Conservation (phyloP, 1,140 invertebrate species). For the Harpegnathos saltator region DNA sequence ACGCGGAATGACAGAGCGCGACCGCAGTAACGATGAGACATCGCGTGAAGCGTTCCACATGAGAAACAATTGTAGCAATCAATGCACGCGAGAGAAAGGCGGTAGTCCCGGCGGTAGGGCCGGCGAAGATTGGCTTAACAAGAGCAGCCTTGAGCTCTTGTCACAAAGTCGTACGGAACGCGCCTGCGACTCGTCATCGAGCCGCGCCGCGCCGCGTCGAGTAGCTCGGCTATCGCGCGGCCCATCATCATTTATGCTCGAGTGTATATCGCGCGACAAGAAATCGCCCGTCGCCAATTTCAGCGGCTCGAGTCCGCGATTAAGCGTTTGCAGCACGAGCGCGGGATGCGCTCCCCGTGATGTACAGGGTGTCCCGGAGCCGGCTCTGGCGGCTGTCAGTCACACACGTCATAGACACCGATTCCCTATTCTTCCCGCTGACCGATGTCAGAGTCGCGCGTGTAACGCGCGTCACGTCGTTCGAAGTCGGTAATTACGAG, state of each 20-base stretch:
- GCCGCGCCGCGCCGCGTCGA: conserved; percentile 31
- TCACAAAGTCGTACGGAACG: conserved; percentile 5
- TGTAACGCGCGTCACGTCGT: no score
- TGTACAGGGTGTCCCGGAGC: not conserved
- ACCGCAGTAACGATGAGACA: not conserved
- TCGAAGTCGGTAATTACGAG: no score
- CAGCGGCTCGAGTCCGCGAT: conserved; percentile 11
- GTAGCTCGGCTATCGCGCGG: conserved; percentile 17
- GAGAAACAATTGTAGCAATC: conserved; percentile 63
- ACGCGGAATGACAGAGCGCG: not conserved
- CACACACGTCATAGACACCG: no score
- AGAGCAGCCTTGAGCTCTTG: conserved; percentile 74
- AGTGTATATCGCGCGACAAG: conserved; percentile 6
- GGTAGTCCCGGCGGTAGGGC: conserved; percentile 33
- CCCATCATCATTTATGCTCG: conserved; percentile 30
- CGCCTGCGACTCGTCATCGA: conserved; percentile 56
- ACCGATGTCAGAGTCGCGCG: no score
- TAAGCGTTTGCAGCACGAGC: not conserved
- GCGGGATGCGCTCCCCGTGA: not conserved
- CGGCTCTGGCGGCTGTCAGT: no score
- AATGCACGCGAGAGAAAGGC: conserved; percentile 39
- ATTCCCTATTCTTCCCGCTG: no score
- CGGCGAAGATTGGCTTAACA: conserved; percentile 75
- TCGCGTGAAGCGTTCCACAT: not conserved
- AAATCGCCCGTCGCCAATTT: not conserved